Evolutionary conservation across 2,888 invertebrate genomes (phyloP).

Genomic region (Eupelmus urozonus): DNA sequence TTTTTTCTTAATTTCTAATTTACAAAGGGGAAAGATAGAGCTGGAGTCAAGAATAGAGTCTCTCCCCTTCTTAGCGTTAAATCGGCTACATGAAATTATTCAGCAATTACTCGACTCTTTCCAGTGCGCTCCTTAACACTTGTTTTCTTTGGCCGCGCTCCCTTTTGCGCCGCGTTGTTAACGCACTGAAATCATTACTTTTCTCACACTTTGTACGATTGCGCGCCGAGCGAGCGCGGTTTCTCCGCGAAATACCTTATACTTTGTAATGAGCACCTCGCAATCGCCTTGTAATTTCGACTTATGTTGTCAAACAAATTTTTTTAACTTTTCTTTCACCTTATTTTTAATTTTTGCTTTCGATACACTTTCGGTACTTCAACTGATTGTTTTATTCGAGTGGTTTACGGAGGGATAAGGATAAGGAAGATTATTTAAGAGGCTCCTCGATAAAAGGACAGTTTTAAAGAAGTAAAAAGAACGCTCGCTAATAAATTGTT

Average conservation of each 20-base stretch:
- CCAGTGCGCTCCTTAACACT: constrained; percentile 1
- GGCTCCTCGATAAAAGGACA: too few relatives aligned
- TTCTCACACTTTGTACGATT: constrained; percentile 17
- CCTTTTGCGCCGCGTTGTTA: constrained; percentile 16
- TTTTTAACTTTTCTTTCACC: too few relatives aligned
- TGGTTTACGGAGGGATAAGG: too few relatives aligned
- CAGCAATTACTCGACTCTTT: constrained; percentile 29
- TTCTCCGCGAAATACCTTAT: constrained; percentile 11
- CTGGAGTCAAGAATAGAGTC: background rate
- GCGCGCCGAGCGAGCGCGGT: background rate
- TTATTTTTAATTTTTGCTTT: too few relatives aligned
- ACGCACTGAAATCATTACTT: constrained; percentile 25
- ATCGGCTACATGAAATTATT: constrained; percentile 36
- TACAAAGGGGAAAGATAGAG: constrained; percentile 28
- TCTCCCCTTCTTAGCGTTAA: constrained; percentile 8
- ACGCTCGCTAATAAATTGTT: too few relatives aligned
- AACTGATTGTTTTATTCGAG: too few relatives aligned
- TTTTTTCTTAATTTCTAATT: constrained; percentile 45
- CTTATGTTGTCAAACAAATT: too few relatives aligned
- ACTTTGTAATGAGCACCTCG: background rate
- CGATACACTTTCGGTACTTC: too few relatives aligned
- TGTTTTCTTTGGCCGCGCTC: constrained; percentile 17
- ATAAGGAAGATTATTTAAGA: too few relatives aligned
- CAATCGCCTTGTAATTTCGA: too few relatives aligned
- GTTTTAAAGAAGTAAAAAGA: too few relatives aligned